Conservation (phyloP, 92 coral and sea anemone genomes). For the Actinostola sp. region DNA sequence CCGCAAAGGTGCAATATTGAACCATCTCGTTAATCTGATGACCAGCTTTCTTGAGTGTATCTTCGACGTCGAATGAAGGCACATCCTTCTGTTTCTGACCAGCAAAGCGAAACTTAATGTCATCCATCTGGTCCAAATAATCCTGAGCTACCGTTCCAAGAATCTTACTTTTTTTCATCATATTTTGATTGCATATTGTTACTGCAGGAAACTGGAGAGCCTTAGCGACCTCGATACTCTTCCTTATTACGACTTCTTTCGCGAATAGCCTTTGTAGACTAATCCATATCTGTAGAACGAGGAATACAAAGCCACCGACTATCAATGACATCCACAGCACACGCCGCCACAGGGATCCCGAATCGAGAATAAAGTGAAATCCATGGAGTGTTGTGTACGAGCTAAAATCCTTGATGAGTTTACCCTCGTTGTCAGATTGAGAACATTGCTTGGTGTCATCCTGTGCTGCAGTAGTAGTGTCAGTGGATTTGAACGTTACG, state of each 20-base stretch:
- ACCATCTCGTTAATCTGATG: slow-evolving; percentile 30
- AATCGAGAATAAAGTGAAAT: slow-evolving; percentile 54
- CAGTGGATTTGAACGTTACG: no score
- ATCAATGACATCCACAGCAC: slow-evolving; percentile 11
- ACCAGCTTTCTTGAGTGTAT: slow-evolving; percentile 40
- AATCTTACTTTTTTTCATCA: slow-evolving; percentile 45
- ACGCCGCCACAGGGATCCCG: slow-evolving; percentile 10
- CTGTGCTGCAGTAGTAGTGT: no score
- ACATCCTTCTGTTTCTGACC: not conserved
- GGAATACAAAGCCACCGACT: not conserved
- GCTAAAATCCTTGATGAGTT: slow-evolving; percentile 49
- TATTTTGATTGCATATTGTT: slow-evolving; percentile 63
- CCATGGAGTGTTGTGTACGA: slow-evolving; percentile 73
- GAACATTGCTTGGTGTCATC: no score
- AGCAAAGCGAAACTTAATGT: not conserved
- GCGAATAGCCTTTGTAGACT: not conserved
- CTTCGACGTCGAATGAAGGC: slow-evolving; percentile 20
- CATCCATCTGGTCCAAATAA: slow-evolving; percentile 45
- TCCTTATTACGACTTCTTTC: not conserved
- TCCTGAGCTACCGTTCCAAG: slow-evolving; percentile 43
- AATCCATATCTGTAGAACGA: not conserved
- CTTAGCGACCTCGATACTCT: slow-evolving; percentile 7
- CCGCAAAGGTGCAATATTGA: slow-evolving; percentile 4
- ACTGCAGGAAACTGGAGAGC: slow-evolving; percentile 42
- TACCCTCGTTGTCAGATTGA: not conserved